These are phyloP conservation scores for Scortum barcoo DNA, from an alignment of 2,113 vertebrate genomes.

Conservation along the genomic window DNA sequence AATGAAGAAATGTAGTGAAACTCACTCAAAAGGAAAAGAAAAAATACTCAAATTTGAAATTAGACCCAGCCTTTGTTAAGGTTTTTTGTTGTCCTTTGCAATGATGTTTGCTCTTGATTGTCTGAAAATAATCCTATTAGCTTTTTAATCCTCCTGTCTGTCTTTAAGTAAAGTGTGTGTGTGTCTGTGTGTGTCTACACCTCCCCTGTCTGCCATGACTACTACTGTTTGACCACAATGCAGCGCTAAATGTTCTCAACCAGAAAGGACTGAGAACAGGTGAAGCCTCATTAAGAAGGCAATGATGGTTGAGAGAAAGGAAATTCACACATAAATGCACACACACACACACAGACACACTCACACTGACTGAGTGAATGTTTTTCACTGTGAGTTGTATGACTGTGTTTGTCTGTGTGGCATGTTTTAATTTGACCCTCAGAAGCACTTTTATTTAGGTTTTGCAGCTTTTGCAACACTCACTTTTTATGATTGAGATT, in stretches of 20 bases:
- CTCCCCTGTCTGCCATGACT: neutral
- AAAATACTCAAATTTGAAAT: neutral
- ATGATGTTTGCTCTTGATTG: neutral
- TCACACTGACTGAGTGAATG: neutral
- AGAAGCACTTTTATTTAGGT: neutral
- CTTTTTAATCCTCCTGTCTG: neutral
- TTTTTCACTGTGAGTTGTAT: neutral
- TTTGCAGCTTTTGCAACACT: neutral
- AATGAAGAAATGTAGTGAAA: neutral
- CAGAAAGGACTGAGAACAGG: slow-evolving; percentile 7
- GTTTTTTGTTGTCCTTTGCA: neutral
- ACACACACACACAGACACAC: neutral
- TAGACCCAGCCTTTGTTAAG: neutral
- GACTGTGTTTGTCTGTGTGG: neutral
- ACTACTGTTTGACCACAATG: slow-evolving; percentile 13
- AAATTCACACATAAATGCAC: neutral
- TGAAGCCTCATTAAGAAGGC: slow-evolving; percentile 25
- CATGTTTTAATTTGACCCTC: too few species aligned
- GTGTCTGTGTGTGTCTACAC: neutral
- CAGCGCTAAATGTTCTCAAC: slow-evolving; percentile 2
- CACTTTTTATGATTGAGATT: too few species aligned
- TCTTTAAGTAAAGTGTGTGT: neutral
- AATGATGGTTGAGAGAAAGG: slow-evolving; percentile 20
- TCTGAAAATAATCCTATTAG: neutral
- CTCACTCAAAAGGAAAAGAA: neutral